These are phyloP conservation scores for Megastigmus dorsalis DNA, from an alignment of 2,888 invertebrate species.

Conservation along the genomic window DNA sequence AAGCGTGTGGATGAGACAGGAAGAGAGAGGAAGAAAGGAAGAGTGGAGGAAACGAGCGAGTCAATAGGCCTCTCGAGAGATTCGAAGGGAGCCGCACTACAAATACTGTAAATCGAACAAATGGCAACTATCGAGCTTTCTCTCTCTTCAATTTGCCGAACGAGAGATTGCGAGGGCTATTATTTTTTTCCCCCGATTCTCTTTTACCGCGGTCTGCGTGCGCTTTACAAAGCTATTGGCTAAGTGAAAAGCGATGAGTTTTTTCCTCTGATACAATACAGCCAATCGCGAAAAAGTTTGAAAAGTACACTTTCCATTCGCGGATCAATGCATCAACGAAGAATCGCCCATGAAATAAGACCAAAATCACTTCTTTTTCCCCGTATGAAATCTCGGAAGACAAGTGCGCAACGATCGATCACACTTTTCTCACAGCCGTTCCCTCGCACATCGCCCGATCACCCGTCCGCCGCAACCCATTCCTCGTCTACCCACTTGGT, in stretches of 20 bases:
- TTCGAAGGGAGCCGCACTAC: slow-evolving; percentile 42
- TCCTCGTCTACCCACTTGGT: not conserved
- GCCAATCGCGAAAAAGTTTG: too few relatives aligned
- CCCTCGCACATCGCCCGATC: not conserved
- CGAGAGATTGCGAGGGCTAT: too few relatives aligned
- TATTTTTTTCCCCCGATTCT: too few relatives aligned
- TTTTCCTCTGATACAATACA: too few relatives aligned
- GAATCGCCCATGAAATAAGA: too few relatives aligned
- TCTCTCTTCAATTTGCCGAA: too few relatives aligned
- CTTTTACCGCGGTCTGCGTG: not conserved
- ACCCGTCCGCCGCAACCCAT: slow-evolving; percentile 4
- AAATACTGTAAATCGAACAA: slow-evolving; percentile 52
- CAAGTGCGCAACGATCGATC: slow-evolving; percentile 38
- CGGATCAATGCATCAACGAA: too few relatives aligned
- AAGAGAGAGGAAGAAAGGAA: slow-evolving; percentile 10
- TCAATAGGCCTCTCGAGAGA: slow-evolving; percentile 53
- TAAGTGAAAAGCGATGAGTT: too few relatives aligned
- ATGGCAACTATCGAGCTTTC: slow-evolving; percentile 30
- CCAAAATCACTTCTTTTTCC: too few relatives aligned
- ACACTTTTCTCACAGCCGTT: slow-evolving; percentile 8
- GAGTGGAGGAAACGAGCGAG: slow-evolving; percentile 19
- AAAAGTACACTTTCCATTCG: too few relatives aligned
- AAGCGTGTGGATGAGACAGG: not conserved
- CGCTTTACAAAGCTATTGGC: too few relatives aligned
- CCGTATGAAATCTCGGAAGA: too few relatives aligned